These are phyloP conservation scores for Dilophus febrilis DNA, from an alignment of 2,888 invertebrate species.

Conservation along the genomic window DNA sequence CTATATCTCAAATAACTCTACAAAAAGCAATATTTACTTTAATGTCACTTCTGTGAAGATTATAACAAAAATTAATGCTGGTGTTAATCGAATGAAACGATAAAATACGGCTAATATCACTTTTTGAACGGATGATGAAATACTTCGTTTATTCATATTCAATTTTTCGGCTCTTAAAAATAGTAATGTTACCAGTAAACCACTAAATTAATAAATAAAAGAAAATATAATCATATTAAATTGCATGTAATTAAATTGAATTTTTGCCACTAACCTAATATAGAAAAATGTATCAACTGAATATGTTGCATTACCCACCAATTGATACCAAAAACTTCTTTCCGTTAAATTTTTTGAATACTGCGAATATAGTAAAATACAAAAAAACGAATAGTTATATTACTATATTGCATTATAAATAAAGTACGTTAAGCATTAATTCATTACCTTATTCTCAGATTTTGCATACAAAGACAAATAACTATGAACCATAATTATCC, in stretches of 20 bases:
- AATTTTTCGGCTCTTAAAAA: constrained; percentile 41
- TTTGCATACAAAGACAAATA: constrained; percentile 67
- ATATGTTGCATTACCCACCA: constrained; percentile 69
- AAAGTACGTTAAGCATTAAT: not conserved
- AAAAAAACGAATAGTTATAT: not conserved
- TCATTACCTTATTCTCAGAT: constrained; percentile 39
- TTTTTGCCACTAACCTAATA: constrained; percentile 36
- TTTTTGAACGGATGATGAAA: constrained; percentile 21
- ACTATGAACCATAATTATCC: constrained; percentile 75
- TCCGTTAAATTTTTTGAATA: constrained; percentile 54
- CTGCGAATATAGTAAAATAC: constrained; percentile 29
- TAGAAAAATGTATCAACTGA: constrained; percentile 79
- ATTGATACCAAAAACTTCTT: constrained; percentile 60
- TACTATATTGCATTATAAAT: too few relatives aligned
- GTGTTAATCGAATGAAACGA: constrained; percentile 56
- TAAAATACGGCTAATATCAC: constrained; percentile 38
- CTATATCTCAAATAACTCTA: too few relatives aligned
- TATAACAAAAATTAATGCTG: constrained; percentile 65
- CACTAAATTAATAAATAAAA: constrained; percentile 18
- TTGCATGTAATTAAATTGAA: not conserved
- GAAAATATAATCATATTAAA: not conserved
- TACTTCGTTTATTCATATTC: too few relatives aligned
- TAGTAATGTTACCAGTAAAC: constrained; percentile 52
- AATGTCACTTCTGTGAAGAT: constrained; percentile 54
- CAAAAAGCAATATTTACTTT: too few relatives aligned